Evolutionary conservation across 2,888 invertebrate genomes (phyloP).

Genomic region (Pardosa pseudoannulata): DNA sequence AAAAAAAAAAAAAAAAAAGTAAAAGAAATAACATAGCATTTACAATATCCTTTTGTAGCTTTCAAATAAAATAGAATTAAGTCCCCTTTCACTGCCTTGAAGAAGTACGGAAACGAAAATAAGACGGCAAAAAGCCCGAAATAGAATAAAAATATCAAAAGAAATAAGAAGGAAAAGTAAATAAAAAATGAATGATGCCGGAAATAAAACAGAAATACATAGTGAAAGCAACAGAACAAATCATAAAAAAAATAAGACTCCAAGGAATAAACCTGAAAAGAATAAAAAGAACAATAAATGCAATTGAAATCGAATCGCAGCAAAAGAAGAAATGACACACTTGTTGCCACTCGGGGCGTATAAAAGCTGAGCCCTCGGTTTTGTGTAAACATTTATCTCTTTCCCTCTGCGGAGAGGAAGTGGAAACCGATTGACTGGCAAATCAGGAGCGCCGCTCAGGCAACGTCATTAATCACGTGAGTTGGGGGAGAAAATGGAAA

Average conservation of each 20-base stretch:
- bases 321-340: constrained; percentile 53
- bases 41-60: constrained; percentile 9
- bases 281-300: constrained; percentile 17
- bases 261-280: constrained; percentile 11
- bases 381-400: constrained; percentile 71
- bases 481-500: constrained; percentile 23
- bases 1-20: too few species aligned
- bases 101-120: neutral
- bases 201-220: constrained; percentile 10
- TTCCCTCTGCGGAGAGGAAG: constrained; percentile 37
- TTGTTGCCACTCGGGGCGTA: constrained; percentile 70
- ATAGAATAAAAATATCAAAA: neutral
- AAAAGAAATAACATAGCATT: too few species aligned
- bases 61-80: constrained; percentile 32
- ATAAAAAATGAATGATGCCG: neutral
- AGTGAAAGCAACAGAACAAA: neutral
- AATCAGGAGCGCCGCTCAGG: constrained; percentile 63
- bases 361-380: constrained; percentile 65
- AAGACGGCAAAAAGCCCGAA: constrained; percentile 10
- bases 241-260: constrained; percentile 29
- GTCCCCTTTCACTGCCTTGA: neutral
- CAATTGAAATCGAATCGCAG: constrained; percentile 67
- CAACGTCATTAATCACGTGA: constrained; percentile 70
- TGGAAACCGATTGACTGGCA: constrained; percentile 71
- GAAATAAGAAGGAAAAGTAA: neutral